phyloP scores from a whole-genome alignment of 2,797 vertebrate genomes.

The Catharus ustulatus region DNA sequence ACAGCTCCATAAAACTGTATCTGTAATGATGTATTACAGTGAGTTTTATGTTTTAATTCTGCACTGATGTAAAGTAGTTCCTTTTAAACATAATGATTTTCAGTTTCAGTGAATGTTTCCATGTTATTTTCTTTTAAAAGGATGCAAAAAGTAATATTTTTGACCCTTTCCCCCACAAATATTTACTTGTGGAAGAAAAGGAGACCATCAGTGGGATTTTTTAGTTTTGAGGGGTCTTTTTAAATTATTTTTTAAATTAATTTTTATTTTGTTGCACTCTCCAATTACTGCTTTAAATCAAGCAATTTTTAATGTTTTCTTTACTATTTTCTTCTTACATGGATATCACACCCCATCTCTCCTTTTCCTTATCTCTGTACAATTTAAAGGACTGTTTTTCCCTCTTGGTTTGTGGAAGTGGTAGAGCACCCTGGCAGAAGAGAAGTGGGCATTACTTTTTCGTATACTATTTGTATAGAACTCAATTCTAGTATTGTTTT shows the following conservation, averaged over 20 bases:
- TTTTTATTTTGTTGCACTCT: neutral
- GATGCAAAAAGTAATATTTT: neutral
- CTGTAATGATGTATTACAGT: neutral
- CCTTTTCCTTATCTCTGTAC: neutral
- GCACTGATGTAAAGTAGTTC: neutral
- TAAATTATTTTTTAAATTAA: neutral
- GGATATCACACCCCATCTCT: neutral
- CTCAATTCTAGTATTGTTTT: neutral
- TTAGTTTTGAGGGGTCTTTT: rapidly evolving
- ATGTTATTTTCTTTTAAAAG: neutral
- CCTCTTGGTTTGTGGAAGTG: rapidly evolving
- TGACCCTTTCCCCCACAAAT: neutral
- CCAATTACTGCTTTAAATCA: neutral
- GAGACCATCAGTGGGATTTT: neutral
- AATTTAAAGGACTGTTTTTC: neutral
- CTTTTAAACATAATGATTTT: neutral
- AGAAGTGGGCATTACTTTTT: neutral
- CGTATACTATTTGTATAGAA: neutral
- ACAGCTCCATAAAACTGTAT: neutral
- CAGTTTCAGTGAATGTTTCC: neutral
- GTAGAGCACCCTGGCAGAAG: neutral
- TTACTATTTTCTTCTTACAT: neutral
- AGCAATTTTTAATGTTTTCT: neutral
- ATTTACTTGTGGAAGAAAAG: neutral
- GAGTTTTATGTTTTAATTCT: slow-evolving; percentile 14